Evolutionary conservation across 2,113 vertebrate species (phyloP).

Genomic region (Dolichallabes microphthalmus): DNA sequence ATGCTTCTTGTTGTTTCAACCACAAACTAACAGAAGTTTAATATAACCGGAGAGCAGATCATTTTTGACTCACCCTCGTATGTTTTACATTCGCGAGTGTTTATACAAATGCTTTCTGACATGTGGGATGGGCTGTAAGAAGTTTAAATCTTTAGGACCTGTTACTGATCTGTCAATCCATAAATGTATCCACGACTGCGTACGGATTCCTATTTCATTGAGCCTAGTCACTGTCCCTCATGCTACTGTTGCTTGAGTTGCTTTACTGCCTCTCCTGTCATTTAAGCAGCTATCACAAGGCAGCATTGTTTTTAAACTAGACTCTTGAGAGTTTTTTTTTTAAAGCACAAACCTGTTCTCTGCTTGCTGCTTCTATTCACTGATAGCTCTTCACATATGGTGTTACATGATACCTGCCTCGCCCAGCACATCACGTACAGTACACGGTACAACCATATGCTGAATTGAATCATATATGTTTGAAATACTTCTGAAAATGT

Average conservation of each 20-base stretch:
- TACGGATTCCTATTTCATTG: not conserved
- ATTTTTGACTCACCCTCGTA: no score
- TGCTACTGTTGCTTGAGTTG: slow-evolving; percentile 12
- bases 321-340: slow-evolving; percentile 33
- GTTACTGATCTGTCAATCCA: not conserved
- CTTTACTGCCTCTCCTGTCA: slow-evolving; percentile 41
- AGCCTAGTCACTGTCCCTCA: not conserved
- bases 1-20: no score
- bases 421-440: not conserved
- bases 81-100: not conserved
- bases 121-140: not conserved
- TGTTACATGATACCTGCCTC: not conserved
- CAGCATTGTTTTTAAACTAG: slow-evolving; percentile 47
- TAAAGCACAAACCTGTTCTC: not conserved
- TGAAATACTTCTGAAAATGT: not conserved
- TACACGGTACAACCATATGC: not conserved
- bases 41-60: no score
- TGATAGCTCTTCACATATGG: not conserved
- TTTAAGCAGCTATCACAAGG: slow-evolving; percentile 40
- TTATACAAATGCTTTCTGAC: not conserved
- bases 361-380: not conserved
- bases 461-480: not conserved
- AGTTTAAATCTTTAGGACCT: not conserved
- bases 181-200: not conserved
- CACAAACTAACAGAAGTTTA: no score